Base-by-base conservation (phyloP, 2,113 vertebrate species). In the Colossoma macropomum region DNA sequence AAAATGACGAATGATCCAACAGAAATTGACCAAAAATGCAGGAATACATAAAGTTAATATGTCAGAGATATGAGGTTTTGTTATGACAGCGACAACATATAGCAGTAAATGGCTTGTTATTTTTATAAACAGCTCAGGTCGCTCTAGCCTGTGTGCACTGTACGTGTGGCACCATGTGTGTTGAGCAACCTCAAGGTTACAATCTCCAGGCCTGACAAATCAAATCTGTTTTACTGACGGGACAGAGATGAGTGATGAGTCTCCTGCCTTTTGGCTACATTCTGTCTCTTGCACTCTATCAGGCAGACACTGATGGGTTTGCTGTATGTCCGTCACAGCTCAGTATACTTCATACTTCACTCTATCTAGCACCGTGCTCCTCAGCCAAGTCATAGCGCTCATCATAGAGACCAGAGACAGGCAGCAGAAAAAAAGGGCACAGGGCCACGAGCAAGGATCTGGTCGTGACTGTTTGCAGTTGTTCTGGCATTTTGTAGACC, bases 171-270 rank as follows among this genome's bases (percentile, higher is more conserved):
- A 80, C 1, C 30, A 34, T 32, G 16, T 27, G 25, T 89, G 74
- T 68, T 70, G 52, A 81, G 41, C 16, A 38, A 66, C 86, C 85
- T 88, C 89, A 91, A 93, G 92, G 92, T 92, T 90, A 89, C 7
- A 65, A 21, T 83, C 76, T 80, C 56, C 62, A 78, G 84, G 48
- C 28, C 88, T 88, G 90, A 93, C 90, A 91, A 88, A 92, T 90
- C 85, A 87, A 86, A 93, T 92, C 81, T 90, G 85, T 87, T 86
- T 79, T 89, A 85, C 56, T 69, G 75, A 89, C 66, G 83, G 54
- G 72, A 84, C 85, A 34, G 48, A 77, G 83, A 84, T 91, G 90
- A 91, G 84, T 77, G 89, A 91, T 89, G 88, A 28, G 83, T 86
- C 86, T 86, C 82, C 85, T 89, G 84, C 86, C 91, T 88, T 90